These are phyloP conservation scores for Thamnaconus septentrionalis DNA, from an alignment of 2,113 vertebrate genomes.

Conservation along the genomic window DNA sequence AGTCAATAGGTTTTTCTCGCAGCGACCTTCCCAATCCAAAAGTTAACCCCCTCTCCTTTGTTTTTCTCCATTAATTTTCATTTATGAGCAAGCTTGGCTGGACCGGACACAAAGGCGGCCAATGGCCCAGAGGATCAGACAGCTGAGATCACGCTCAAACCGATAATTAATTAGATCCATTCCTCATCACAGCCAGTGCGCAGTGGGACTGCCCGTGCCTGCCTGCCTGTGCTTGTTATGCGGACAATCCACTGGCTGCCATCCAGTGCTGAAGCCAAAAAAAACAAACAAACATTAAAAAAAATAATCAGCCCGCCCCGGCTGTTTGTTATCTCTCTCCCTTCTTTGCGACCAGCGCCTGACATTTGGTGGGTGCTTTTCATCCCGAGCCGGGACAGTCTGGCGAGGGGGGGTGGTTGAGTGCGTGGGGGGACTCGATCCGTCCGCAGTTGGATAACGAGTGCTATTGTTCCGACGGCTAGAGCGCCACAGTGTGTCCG, in stretches of 20 bases:
- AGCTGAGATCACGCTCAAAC: conserved; percentile 40
- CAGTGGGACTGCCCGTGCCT: conserved; percentile 19
- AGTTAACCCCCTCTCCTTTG: no score
- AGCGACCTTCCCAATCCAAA: no score
- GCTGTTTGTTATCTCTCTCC: conserved; percentile 44
- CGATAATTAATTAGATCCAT: conserved; percentile 38
- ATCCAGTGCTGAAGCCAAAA: conserved; percentile 27
- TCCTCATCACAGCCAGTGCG: conserved; percentile 18
- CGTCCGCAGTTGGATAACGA: conserved; percentile 47
- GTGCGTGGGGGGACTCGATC: conserved; percentile 5
- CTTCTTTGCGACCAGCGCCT: conserved; percentile 14
- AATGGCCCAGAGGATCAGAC: conserved; percentile 39
- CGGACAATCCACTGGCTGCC: conserved; percentile 17
- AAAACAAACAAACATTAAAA: no score
- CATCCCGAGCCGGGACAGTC: conserved; percentile 17
- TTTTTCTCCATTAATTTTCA: no score
- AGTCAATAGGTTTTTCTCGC: no score
- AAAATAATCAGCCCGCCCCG: conserved; percentile 31
- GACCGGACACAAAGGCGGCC: conserved; percentile 16
- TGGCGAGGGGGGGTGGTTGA: conserved; percentile 3
- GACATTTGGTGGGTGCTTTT: conserved; percentile 52
- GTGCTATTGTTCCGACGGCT: conserved; percentile 35
- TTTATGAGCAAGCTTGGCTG: no score
- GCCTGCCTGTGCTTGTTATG: conserved; percentile 1
- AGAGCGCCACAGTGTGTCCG: conserved; percentile 25